These are phyloP conservation scores for Philaethria dido DNA, from an alignment of 2,888 invertebrate genomes.

Conservation along the genomic window DNA sequence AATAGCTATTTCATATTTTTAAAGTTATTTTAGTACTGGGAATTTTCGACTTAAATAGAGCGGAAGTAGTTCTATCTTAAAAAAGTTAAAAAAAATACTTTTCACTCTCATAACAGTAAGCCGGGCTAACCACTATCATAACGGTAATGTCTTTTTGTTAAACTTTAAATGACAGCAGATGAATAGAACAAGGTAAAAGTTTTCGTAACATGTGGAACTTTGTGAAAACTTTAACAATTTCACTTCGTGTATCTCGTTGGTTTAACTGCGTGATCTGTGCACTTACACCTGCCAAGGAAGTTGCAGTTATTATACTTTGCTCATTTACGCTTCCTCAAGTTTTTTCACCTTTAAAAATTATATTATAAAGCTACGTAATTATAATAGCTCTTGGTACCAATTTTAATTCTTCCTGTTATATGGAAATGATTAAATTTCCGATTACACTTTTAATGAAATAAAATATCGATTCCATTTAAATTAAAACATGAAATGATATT, in stretches of 20 bases:
- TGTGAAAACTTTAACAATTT: slow-evolving; percentile 21
- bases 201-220: slow-evolving; percentile 16
- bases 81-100: background rate
- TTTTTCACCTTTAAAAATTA: background rate
- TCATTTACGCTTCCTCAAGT: background rate
- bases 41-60: background rate
- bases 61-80: background rate
- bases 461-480: background rate
- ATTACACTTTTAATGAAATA: background rate
- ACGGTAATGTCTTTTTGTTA: slow-evolving; percentile 20
- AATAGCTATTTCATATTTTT: too few relatives aligned
- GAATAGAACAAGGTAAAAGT: slow-evolving; percentile 19
- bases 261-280: slow-evolving; percentile 15
- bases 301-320: background rate
- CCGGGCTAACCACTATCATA: slow-evolving; percentile 5
- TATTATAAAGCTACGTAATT: background rate
- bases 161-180: slow-evolving; percentile 17
- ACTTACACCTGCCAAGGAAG: slow-evolving; percentile 10
- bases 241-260: slow-evolving; percentile 6
- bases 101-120: slow-evolving; percentile 1
- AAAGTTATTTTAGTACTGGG: too few relatives aligned
- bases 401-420: background rate
- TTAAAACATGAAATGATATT: background rate
- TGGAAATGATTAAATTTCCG: slow-evolving; percentile 6
- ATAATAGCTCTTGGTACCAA: too few relatives aligned